phyloP scores from a whole-genome alignment of 2,113 vertebrate genomes.

The Ginglymostoma cirratum region DNA sequence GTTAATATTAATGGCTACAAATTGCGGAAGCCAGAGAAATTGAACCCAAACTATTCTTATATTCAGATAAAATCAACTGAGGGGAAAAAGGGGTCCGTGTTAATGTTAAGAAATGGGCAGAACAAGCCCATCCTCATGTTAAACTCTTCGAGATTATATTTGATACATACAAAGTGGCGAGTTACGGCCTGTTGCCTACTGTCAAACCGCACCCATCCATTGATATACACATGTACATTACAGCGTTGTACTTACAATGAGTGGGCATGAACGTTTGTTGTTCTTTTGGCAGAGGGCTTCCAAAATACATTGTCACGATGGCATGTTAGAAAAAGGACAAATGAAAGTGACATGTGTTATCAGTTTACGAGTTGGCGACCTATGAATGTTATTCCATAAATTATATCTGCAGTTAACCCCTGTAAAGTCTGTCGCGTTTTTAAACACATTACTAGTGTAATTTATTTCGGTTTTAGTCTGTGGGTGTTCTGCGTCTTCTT shows the following conservation, averaged over 20 bases:
- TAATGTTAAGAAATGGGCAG: not conserved
- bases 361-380: conserved; percentile 36
- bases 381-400: conserved; percentile 30
- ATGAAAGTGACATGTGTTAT: conserved; percentile 36
- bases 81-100: not conserved
- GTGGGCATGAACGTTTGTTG: not conserved
- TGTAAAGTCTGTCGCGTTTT: conserved; percentile 35
- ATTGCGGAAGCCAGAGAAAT: not conserved
- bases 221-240: not conserved
- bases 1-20: not conserved
- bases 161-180: not conserved
- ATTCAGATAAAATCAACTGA: not conserved
- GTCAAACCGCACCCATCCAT: not conserved
- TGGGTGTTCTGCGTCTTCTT: conserved; percentile 2
- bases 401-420: conserved; percentile 37
- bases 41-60: too few species aligned
- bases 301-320: conserved; percentile 11
- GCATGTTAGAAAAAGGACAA: conserved; percentile 22
- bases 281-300: not conserved
- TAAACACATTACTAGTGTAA: conserved; percentile 32
- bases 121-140: not conserved
- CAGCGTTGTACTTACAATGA: not conserved
- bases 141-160: not conserved
- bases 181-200: not conserved
- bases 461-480: conserved; percentile 30